A percentile compares a stretch with the other conserved stretches of the same genome.
phyloP scores from a whole-genome alignment of 2,113 vertebrate genomes.

The Hyperopisus bebe region DNA sequence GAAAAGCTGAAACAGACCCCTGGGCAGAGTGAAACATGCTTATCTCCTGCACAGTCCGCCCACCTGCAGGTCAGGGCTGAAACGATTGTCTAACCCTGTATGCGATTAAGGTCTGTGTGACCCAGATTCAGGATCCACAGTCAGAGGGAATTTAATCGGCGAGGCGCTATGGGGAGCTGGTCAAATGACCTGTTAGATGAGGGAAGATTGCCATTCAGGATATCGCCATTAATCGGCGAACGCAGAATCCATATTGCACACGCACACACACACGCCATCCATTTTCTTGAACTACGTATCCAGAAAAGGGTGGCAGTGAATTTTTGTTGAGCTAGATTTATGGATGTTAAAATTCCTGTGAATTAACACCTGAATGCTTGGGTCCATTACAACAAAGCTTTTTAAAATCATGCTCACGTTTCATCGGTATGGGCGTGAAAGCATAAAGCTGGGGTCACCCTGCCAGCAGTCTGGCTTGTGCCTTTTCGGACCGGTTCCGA shows the following conservation, averaged over 20 bases:
- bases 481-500: not conserved
- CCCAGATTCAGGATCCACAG: conserved; percentile 24
- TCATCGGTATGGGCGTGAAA: not conserved
- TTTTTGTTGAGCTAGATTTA: not conserved
- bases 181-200: conserved; percentile 28
- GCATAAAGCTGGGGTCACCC: not conserved
- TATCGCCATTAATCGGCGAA: not conserved
- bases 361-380: not conserved
- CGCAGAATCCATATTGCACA: not conserved
- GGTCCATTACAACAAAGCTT: not conserved
- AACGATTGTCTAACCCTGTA: not conserved
- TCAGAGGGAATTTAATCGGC: conserved; percentile 32
- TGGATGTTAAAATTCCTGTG: not conserved
- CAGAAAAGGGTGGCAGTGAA: not conserved
- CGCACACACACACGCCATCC: not conserved
- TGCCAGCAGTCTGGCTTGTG: not conserved
- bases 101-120: conserved; percentile 36
- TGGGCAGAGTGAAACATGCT: not conserved
- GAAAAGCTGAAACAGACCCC: not conserved
- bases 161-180: conserved; percentile 19
- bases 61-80: not conserved
- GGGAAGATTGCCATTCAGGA: not conserved
- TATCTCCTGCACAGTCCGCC: not conserved
- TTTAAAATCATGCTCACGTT: not conserved
- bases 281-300: not conserved